Evolutionary conservation across 1,140 invertebrate species (phyloP).

Genomic region (Forficula auricularia): DNA sequence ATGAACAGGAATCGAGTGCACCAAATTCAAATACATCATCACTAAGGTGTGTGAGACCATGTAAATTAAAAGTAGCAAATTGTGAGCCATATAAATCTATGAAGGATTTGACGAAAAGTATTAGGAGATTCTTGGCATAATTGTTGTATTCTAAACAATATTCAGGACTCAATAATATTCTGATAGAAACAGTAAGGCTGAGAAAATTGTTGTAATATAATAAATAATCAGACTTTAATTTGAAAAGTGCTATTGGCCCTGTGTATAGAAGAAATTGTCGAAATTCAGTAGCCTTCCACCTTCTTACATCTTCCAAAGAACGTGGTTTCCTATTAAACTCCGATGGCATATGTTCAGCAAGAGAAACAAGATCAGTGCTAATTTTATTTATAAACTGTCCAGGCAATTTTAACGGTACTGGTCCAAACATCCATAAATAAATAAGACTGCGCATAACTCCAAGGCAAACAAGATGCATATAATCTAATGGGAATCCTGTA

Average conservation of each 20-base stretch:
- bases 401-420: background rate
- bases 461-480: conserved; percentile 26
- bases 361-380: background rate
- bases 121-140: background rate
- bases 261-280: conserved; percentile 14
- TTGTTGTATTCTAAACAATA: background rate
- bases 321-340: conserved; percentile 18
- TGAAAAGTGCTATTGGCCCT: conserved; percentile 8
- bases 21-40: background rate
- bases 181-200: conserved; percentile 5
- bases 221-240: background rate
- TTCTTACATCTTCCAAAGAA: conserved; percentile 8
- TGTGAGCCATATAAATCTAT: background rate
- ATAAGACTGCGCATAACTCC: conserved; percentile 24
- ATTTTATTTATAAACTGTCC: background rate
- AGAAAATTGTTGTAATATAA: conserved; percentile 10
- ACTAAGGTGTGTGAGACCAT: background rate
- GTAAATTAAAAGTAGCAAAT: background rate
- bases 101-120: background rate
- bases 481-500: conserved; percentile 21
- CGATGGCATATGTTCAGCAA: conserved; percentile 6
- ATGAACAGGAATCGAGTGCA: background rate
- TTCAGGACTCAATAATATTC: conserved; percentile 1
- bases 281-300: conserved; percentile 15
- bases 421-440: conserved; percentile 14